Evolutionary conservation across 1,140 invertebrate species (phyloP), one percentile per base, ranked within the genome.

Genomic region (Diorhabda elongata): DNA sequence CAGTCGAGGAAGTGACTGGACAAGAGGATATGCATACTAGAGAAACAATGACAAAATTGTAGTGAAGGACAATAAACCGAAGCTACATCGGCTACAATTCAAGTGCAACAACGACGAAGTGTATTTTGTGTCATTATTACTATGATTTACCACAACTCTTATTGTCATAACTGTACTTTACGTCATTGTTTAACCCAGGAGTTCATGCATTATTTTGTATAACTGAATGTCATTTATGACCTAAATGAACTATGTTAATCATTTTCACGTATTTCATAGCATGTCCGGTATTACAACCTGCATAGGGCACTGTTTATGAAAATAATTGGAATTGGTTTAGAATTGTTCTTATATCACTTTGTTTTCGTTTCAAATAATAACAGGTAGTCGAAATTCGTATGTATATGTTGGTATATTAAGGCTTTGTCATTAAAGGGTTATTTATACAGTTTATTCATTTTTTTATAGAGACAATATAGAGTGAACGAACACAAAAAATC

Each of bases 81-180:
- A 56, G 52, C 52, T 56, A 56, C 52, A 56, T 56, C n/a, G 52
- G 52, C 52, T 56, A 56, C 52, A 56, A 56, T 56, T 56, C 52
- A 6, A 56, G 52, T 56, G 6, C 52, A 56, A 56, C 52, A 56
- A 56, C 52, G 52, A 56, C 52, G 52, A 56, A 56, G 52, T 56
- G 52, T 56, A 56, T 56, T 56, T 56, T 1, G 1, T 56, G 52
- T 56, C 52, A 56, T 56, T 56, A 56, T 56, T 56, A 56, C 52
- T 56, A 56, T 56, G 52, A 56, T 56, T 56, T 56, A 56, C 2
- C 52, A 56, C 52, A 56, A 56, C 52, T 56, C 52, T 6, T 56
- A 26, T 26, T 26, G 26, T 1, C 26, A 26, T 26, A 26, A 26
- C 26, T 26, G 26, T 26, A 26, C 26, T 26, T 26, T 26, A 56